Evolutionary conservation across 2,888 invertebrate species (phyloP).

Genomic region (Chrysopilus asiliformis): DNA sequence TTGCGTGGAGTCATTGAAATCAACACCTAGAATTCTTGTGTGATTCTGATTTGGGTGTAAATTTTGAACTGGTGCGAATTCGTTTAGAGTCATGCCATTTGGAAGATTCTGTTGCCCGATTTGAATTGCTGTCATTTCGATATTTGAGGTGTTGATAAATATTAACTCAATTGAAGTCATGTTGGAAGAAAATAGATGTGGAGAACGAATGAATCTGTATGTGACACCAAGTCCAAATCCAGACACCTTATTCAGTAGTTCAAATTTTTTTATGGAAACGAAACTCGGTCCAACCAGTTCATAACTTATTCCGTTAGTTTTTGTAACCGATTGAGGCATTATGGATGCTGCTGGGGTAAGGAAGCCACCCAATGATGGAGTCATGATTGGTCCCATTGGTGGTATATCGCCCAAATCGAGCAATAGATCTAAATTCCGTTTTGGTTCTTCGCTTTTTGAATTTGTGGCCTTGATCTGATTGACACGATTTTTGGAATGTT

Average conservation of each 20-base stretch:
- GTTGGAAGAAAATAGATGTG: conserved; percentile 64
- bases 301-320: conserved; percentile 29
- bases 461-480: conserved; percentile 26
- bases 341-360: conserved; percentile 45
- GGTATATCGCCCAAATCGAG: conserved; percentile 67
- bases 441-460: conserved; percentile 25
- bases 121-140: conserved; percentile 38
- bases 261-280: conserved; percentile 44
- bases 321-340: conserved; percentile 2
- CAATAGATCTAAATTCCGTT: conserved; percentile 66
- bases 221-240: conserved; percentile 52
- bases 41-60: conserved; percentile 51
- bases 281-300: conserved; percentile 47
- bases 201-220: conserved; percentile 61
- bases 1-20: conserved; percentile 88
- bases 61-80: conserved; percentile 53
- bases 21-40: conserved; percentile 63
- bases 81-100: conserved; percentile 59
- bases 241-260: conserved; percentile 57
- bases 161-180: conserved; percentile 73
- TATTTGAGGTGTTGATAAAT: conserved; percentile 57
- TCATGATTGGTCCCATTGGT: conserved; percentile 52
- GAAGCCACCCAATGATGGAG: conserved; percentile 69
- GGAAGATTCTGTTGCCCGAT: conserved; percentile 47
- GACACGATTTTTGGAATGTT: too few species aligned